Conservation (phyloP, 2,888 invertebrate genomes). For the Tryphoninae sp. region DNA sequence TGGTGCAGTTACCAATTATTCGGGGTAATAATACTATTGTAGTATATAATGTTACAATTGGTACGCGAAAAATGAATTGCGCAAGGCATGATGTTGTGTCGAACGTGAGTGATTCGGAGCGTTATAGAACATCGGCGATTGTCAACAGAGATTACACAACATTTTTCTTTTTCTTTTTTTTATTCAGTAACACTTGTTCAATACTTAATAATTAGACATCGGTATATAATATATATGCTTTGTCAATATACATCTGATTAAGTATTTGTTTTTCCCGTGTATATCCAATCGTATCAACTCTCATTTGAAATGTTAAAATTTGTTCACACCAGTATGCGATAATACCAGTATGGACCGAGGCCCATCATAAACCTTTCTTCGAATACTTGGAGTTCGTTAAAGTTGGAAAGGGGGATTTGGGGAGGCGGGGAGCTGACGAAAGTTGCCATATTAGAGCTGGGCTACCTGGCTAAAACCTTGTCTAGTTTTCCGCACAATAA, state of each 20-base stretch:
- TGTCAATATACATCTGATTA: slow-evolving; percentile 76
- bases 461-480: slow-evolving; percentile 31
- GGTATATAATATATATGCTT: slow-evolving; percentile 79
- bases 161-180: slow-evolving; percentile 64
- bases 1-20: slow-evolving; percentile 17
- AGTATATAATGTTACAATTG: slow-evolving; percentile 39
- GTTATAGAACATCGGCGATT: slow-evolving; percentile 75
- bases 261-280: slow-evolving; percentile 68
- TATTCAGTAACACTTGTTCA: slow-evolving; percentile 72
- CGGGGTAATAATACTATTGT: background rate
- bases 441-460: slow-evolving; percentile 28
- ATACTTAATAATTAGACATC: slow-evolving; percentile 78
- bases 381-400: background rate
- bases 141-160: slow-evolving; percentile 78
- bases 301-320: slow-evolving; percentile 68
- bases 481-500: slow-evolving; percentile 29
- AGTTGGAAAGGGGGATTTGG: too few species aligned
- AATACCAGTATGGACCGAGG: slow-evolving; percentile 68
- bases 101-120: slow-evolving; percentile 70
- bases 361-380: slow-evolving; percentile 72
- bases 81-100: slow-evolving; percentile 69
- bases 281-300: slow-evolving; percentile 71
- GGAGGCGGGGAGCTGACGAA: slow-evolving; percentile 31
- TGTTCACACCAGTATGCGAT: slow-evolving; percentile 67
- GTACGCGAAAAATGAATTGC: slow-evolving; percentile 50